A percentile compares a stretch with the other conserved stretches of the same genome.
Conservation (phyloP, 2,113 vertebrate species). For the Phalacrocorax aristotelis region DNA sequence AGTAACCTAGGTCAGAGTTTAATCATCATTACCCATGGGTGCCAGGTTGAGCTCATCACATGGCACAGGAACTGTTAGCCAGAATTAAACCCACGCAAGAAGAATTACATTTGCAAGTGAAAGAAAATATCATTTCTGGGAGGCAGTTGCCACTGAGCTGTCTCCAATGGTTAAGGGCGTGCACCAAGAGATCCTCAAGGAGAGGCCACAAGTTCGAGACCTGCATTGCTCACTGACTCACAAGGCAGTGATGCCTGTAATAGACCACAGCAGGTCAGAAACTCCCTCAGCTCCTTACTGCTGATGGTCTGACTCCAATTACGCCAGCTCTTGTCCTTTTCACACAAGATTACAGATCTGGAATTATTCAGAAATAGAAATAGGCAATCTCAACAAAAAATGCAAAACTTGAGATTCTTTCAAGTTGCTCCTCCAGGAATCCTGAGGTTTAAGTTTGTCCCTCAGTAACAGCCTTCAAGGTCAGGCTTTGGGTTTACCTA, state of each 20-base stretch:
- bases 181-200: not conserved
- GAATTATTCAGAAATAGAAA: not conserved
- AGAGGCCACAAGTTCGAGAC: not conserved
- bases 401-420: not conserved
- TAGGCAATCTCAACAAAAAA: not conserved
- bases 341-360: not conserved
- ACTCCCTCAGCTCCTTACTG: not conserved
- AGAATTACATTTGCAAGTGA: not conserved
- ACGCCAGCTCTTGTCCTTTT: not conserved
- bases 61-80: not conserved
- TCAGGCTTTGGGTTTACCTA: not conserved
- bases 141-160: not conserved
- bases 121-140: not conserved
- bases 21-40: not conserved
- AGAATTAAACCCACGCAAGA: not conserved
- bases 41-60: not conserved
- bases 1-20: not conserved
- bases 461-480: not conserved
- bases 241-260: not conserved
- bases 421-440: not conserved
- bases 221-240: not conserved
- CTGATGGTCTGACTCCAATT: not conserved
- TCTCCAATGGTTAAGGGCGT: not conserved
- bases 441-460: not conserved
- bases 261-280: not conserved